Conservation (phyloP, 1,140 invertebrate genomes). For the Drosophila kepulauana region DNA sequence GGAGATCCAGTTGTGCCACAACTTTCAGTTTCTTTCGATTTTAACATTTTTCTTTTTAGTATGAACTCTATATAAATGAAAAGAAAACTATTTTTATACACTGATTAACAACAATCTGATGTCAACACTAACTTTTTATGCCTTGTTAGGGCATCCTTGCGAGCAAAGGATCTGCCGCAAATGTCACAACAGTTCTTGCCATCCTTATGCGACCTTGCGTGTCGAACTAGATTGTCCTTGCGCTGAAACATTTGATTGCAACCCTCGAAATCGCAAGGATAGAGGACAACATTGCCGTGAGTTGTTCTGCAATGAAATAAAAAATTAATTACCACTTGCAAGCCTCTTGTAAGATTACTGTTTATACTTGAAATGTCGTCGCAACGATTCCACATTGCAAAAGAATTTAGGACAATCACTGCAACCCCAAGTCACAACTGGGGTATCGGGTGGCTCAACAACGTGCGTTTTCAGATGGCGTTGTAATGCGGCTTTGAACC, state of each 20-base stretch:
- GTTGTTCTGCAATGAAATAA: slow-evolving; percentile 15
- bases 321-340: background rate
- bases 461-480: slow-evolving; percentile 28
- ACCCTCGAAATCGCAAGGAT: slow-evolving; percentile 26
- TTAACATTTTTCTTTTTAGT: too few relatives aligned
- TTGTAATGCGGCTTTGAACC: slow-evolving; percentile 33
- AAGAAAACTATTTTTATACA: too few relatives aligned
- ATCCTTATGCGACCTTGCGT: slow-evolving; percentile 28
- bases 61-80: too few relatives aligned
- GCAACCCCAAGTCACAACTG: slow-evolving; percentile 23
- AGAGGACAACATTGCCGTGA: slow-evolving; percentile 28
- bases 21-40: too few relatives aligned
- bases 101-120: background rate
- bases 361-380: slow-evolving; percentile 30
- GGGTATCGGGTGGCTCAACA: slow-evolving; percentile 18
- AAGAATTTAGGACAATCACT: slow-evolving; percentile 35
- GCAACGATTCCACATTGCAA: slow-evolving; percentile 29
- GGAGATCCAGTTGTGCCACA: too few relatives aligned
- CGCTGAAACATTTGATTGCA: slow-evolving; percentile 49
- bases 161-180: slow-evolving; percentile 43
- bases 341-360: background rate
- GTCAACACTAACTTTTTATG: slow-evolving; percentile 20
- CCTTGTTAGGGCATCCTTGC: slow-evolving; percentile 35
- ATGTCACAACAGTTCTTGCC: slow-evolving; percentile 33
- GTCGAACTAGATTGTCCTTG: slow-evolving; percentile 36